Conservation (phyloP, 2,113 vertebrate genomes). For the Callipepla californica region DNA sequence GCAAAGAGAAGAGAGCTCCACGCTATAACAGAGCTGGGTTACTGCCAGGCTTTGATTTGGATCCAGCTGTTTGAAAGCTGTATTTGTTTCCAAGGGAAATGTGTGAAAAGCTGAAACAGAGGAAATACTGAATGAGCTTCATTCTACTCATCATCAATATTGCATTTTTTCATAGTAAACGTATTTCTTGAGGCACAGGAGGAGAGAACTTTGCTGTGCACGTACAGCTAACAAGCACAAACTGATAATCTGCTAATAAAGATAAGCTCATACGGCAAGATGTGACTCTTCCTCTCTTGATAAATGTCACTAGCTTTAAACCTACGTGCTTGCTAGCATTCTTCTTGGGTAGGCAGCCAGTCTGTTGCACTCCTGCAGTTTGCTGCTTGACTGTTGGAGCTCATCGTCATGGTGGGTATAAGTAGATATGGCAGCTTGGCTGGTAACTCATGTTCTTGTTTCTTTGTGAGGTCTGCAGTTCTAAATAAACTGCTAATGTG, state of each 20-base stretch:
- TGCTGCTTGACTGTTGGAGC: not conserved
- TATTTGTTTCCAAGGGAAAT: not conserved
- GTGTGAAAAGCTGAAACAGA: not conserved
- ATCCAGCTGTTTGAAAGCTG: accelerated
- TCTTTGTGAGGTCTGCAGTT: not conserved
- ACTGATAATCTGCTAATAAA: not conserved
- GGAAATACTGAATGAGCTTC: not conserved
- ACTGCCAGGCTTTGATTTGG: not conserved
- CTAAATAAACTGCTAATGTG: not conserved
- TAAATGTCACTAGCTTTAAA: not conserved
- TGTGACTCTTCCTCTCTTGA: not conserved
- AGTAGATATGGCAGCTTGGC: no score
- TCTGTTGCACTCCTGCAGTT: not conserved
- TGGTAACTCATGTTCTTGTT: accelerated
- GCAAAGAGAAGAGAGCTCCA: accelerated
- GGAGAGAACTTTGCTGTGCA: not conserved
- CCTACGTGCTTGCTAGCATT: not conserved
- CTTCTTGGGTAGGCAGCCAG: not conserved
- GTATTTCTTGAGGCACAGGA: not conserved
- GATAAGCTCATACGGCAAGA: not conserved
- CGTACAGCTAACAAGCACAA: not conserved
- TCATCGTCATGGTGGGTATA: not conserved
- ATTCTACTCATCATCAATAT: not conserved
- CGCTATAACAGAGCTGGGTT: accelerated
- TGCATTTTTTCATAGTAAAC: not conserved